Percentiles rank a stretch among this genome's conserved stretches.
Conservation (phyloP, 2,113 vertebrate genomes). For the Lagopus leucura region DNA sequence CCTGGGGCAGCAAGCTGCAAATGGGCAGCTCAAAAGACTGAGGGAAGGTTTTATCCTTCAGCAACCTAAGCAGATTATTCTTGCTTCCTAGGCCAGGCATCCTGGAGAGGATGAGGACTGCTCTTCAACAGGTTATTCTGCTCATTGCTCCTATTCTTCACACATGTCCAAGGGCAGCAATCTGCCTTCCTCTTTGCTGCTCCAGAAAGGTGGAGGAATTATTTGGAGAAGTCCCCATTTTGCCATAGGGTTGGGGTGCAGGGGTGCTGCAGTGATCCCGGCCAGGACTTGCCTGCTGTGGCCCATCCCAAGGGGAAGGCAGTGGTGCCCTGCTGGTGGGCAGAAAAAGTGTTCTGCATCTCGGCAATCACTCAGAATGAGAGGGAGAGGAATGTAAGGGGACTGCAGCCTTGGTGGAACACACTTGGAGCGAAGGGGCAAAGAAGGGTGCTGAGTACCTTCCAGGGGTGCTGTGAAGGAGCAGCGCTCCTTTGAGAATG, state of each 20-base stretch:
- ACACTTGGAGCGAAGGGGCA: background rate
- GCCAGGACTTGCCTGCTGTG: background rate
- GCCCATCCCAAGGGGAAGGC: background rate
- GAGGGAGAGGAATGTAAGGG: background rate
- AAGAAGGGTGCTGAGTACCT: background rate
- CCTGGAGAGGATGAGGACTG: background rate
- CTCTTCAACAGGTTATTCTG: background rate
- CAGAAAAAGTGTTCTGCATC: conserved; percentile 2
- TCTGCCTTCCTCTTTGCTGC: background rate
- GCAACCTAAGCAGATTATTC: background rate
- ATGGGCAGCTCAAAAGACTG: background rate
- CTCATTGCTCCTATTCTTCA: background rate
- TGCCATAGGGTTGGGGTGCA: background rate
- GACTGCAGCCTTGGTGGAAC: accelerated
- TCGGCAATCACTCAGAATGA: conserved; percentile 41
- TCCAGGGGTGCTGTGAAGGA: background rate
- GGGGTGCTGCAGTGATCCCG: background rate
- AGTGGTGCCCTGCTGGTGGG: background rate
- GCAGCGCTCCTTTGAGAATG: background rate
- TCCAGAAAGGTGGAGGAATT: background rate
- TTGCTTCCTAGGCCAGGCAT: background rate
- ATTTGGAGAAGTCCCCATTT: background rate
- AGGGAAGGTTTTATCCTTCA: background rate
- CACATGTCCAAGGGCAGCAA: background rate
- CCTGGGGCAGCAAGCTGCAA: background rate